Evolutionary conservation across 2,888 invertebrate species (phyloP).

Genomic region (Mythimna loreyi): DNA sequence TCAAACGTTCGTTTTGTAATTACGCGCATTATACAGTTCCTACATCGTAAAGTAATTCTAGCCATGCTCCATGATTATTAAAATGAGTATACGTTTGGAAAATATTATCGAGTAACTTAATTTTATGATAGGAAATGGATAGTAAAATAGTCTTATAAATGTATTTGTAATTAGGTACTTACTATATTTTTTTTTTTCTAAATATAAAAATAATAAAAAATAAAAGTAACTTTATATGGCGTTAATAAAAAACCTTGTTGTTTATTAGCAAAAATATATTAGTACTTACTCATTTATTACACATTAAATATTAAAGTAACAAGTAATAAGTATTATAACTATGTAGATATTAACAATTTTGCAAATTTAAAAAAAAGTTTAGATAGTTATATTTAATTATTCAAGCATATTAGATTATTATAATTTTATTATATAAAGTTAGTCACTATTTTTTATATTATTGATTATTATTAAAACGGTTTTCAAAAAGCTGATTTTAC

Average conservation of each 20-base stretch:
- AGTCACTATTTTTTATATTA: background rate
- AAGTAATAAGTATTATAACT: background rate
- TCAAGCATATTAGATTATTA: background rate
- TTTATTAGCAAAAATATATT: slow-evolving; percentile 1
- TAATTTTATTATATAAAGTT: background rate
- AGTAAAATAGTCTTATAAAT: slow-evolving; percentile 3
- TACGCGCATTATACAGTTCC: slow-evolving; percentile 40
- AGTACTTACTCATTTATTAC: background rate
- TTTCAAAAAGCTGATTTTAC: background rate
- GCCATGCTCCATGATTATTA: slow-evolving; percentile 38
- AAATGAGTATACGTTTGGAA: slow-evolving; percentile 26
- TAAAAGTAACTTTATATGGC: background rate
- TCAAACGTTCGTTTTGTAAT: slow-evolving; percentile 40
- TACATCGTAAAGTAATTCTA: slow-evolving; percentile 21
- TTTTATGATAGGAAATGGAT: slow-evolving; percentile 28
- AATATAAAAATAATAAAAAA: slow-evolving; percentile 2
- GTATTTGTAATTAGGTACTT: background rate
- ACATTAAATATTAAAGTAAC: background rate
- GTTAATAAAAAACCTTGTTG: background rate
- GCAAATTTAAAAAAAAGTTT: too few species aligned
- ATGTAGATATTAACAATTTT: too few species aligned
- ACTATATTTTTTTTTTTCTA: background rate
- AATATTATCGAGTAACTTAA: slow-evolving; percentile 13
- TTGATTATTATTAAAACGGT: background rate
- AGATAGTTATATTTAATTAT: too few species aligned